phyloP scores from a whole-genome alignment of 2,888 invertebrate genomes.

The Nephrotoma guestfalica region DNA sequence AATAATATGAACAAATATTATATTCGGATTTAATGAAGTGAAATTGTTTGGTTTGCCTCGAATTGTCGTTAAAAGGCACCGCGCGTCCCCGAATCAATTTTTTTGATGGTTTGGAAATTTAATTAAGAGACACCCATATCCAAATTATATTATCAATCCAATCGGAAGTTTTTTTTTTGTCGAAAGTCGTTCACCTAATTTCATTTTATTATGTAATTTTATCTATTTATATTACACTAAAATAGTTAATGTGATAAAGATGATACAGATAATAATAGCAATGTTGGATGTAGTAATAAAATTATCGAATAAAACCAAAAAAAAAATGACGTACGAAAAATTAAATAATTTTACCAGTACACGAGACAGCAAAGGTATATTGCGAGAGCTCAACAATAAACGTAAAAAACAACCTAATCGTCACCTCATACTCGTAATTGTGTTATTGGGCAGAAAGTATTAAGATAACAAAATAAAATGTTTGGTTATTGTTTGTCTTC shows the following conservation, averaged over 20 bases:
- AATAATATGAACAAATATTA: not conserved
- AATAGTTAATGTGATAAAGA: not conserved
- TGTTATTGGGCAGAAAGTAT: not conserved
- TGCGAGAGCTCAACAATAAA: not conserved
- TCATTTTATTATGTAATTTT: not conserved
- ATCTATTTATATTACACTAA: not conserved
- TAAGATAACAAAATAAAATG: not conserved
- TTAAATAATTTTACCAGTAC: not conserved
- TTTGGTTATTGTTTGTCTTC: not conserved
- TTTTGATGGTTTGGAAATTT: not conserved
- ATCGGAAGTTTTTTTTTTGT: too few relatives aligned
- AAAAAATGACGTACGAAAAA: not conserved
- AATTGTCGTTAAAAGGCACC: not conserved
- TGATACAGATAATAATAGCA: not conserved
- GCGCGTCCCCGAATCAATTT: not conserved
- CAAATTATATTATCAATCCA: not conserved
- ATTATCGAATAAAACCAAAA: not conserved
- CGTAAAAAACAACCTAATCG: not conserved
- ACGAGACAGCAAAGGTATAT: not conserved
- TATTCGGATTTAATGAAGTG: not conserved
- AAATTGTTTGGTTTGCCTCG: not conserved
- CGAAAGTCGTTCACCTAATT: not conserved
- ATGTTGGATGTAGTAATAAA: not conserved
- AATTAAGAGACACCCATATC: not conserved
- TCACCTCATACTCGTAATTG: not conserved